These are phyloP conservation scores for Mustelus asterias DNA, from an alignment of 2,113 vertebrate genomes.

Conservation along the genomic window DNA sequence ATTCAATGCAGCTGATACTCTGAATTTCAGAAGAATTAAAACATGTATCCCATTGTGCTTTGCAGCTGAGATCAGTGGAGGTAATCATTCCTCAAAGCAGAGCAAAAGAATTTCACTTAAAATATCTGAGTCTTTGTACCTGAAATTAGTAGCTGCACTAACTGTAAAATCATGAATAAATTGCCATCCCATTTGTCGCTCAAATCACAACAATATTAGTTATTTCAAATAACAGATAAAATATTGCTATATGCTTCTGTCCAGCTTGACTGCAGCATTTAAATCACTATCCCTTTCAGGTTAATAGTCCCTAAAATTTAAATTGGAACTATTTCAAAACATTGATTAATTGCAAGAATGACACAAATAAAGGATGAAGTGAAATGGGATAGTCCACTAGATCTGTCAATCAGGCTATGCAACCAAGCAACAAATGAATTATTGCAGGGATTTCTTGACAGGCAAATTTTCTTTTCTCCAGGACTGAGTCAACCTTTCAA, in stretches of 20 bases:
- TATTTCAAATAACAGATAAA: background rate
- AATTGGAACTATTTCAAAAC: background rate
- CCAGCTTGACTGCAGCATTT: background rate
- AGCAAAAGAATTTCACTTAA: background rate
- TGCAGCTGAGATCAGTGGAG: background rate
- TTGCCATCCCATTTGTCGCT: background rate
- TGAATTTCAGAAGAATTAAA: background rate
- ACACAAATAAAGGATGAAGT: background rate
- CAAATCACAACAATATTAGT: background rate
- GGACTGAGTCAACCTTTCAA: background rate
- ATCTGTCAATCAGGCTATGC: background rate
- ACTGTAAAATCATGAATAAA: background rate
- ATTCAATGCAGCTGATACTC: constrained; percentile 18
- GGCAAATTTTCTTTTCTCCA: background rate
- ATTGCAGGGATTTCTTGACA: background rate
- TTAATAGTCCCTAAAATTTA: background rate
- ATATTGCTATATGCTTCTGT: background rate
- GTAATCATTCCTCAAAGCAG: background rate
- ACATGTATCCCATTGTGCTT: background rate
- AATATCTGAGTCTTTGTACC: background rate
- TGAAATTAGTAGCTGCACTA: background rate
- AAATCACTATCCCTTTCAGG: background rate
- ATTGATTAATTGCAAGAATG: background rate
- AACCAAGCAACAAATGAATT: background rate
- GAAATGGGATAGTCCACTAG: background rate